Evolutionary conservation across 2,113 vertebrate genomes (phyloP).

Genomic region (Caretta caretta): DNA sequence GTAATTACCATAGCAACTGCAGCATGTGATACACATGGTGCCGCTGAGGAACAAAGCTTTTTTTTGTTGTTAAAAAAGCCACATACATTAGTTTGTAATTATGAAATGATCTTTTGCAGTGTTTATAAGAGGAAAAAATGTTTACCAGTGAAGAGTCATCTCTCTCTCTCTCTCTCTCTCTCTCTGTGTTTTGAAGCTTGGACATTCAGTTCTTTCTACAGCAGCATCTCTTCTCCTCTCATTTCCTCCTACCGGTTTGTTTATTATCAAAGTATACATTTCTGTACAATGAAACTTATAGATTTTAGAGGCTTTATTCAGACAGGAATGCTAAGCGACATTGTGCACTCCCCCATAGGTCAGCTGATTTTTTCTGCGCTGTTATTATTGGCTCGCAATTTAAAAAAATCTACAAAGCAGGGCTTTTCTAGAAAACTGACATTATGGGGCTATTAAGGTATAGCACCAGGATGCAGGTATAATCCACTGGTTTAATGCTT

Average conservation of each 20-base stretch:
- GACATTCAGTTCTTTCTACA: neutral
- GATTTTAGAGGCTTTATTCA: conserved; percentile 44
- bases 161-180: neutral
- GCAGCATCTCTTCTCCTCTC: neutral
- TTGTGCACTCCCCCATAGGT: neutral
- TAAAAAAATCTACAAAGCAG: neutral
- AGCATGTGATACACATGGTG: conserved; percentile 74
- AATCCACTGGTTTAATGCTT: neutral
- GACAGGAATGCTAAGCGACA: conserved; percentile 41
- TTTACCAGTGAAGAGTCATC: conserved; percentile 36
- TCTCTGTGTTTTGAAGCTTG: neutral
- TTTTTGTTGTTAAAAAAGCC: conserved; percentile 36
- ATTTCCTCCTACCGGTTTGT: conserved; percentile 28
- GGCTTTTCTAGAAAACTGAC: neutral
- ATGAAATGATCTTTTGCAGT: conserved; percentile 67
- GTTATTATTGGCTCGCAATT: neutral
- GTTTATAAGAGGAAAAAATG: conserved; percentile 54
- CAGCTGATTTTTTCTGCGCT: neutral
- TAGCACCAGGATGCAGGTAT: neutral
- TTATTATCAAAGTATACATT: conserved; percentile 59
- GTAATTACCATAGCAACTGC: conserved; percentile 87
- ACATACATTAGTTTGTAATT: conserved; percentile 70
- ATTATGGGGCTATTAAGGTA: neutral
- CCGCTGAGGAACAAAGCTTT: conserved; percentile 79
- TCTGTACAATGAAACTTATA: conserved; percentile 33